Conservation (phyloP, 2,113 vertebrate species). For the Procapra przewalskii region DNA sequence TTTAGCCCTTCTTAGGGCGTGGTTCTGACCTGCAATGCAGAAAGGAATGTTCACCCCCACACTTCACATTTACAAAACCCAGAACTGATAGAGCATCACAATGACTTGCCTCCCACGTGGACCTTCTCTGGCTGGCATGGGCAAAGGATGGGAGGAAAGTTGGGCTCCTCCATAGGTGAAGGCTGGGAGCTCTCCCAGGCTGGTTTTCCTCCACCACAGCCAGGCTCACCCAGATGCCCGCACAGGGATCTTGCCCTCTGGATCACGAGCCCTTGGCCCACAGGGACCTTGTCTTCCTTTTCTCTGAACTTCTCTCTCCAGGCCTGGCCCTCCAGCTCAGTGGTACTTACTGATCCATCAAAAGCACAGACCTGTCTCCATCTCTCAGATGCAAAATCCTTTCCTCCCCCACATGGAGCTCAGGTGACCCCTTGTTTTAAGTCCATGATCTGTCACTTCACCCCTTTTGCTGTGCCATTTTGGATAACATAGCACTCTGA, state of each 20-base stretch:
- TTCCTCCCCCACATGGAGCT: background rate
- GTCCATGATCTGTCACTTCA: fast-evolving
- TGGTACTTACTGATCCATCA: background rate
- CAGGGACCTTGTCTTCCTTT: background rate
- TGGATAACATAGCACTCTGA: background rate
- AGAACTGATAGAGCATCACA: background rate
- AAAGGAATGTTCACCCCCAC: fast-evolving
- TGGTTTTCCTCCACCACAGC: background rate
- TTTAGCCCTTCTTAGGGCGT: background rate
- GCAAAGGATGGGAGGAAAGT: background rate
- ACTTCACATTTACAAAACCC: background rate
- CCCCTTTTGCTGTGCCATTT: background rate
- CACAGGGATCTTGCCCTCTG: background rate
- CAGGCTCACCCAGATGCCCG: fast-evolving
- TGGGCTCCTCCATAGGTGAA: background rate
- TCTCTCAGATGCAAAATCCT: background rate
- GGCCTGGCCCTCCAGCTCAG: background rate
- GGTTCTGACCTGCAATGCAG: fast-evolving
- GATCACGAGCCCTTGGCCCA: fast-evolving
- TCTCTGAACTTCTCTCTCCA: background rate
- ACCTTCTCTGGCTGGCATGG: background rate
- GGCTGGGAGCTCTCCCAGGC: background rate
- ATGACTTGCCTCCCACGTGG: background rate
- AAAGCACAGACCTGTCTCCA: background rate
- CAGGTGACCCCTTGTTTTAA: background rate